These are phyloP conservation scores for Acanthurus lineatus DNA, from an alignment of 2,797 vertebrate genomes.

Conservation along the genomic window DNA sequence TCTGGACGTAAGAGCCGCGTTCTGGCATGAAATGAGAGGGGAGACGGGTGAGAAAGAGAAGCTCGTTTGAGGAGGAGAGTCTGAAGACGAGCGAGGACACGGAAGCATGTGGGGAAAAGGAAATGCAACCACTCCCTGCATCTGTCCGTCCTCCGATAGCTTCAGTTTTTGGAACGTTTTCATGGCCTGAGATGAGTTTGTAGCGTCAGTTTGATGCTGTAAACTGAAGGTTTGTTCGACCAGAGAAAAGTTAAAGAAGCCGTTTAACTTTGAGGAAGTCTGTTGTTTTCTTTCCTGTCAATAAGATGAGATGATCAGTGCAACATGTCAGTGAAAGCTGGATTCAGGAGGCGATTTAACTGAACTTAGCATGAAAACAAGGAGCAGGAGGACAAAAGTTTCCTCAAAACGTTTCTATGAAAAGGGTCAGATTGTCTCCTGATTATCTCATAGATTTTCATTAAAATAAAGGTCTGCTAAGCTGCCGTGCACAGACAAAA, in stretches of 20 bases:
- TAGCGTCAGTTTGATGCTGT: constrained; percentile 3
- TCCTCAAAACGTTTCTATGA: too few relatives aligned
- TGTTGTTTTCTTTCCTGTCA: background rate
- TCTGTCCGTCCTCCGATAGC: background rate
- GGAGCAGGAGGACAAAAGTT: background rate
- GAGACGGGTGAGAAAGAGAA: background rate
- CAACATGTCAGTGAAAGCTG: background rate
- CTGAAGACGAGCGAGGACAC: background rate
- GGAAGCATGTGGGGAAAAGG: background rate
- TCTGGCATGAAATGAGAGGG: constrained; percentile 3
- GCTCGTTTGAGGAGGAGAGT: constrained; percentile 4
- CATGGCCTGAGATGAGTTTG: background rate
- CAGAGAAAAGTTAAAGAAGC: background rate
- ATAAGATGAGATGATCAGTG: background rate
- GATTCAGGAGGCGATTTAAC: background rate
- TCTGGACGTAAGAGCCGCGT: constrained; percentile 10
- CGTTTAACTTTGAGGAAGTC: background rate
- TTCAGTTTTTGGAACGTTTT: background rate
- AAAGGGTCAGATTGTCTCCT: too few relatives aligned
- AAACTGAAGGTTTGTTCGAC: background rate
- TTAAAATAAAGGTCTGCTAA: too few relatives aligned
- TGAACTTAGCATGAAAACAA: background rate
- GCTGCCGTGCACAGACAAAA: too few relatives aligned
- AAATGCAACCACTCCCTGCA: background rate
- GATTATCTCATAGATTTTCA: too few relatives aligned